Evolutionary conservation across 92 coral and sea anemone species (phyloP).

Genomic region (Pocillopora meandrina): DNA sequence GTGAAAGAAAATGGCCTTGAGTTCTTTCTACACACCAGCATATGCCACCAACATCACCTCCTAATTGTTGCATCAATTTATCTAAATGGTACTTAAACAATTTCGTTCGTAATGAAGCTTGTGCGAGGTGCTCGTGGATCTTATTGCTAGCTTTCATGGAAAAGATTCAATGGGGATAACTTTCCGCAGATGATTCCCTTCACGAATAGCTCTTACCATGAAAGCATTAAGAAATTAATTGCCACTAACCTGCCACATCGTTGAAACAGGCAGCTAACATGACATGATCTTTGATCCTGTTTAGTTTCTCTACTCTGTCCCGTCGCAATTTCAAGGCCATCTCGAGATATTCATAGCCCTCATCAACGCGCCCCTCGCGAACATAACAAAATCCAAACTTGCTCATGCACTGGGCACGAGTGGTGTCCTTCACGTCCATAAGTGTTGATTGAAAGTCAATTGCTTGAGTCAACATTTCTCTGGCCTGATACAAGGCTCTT

Average conservation of each 20-base stretch:
- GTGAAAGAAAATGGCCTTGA: no score
- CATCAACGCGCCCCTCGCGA: constrained; percentile 14
- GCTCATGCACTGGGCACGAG: constrained; percentile 45
- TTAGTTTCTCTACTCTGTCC: not conserved
- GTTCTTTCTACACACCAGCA: no score
- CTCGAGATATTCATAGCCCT: constrained; percentile 34
- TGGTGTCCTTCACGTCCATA: not conserved
- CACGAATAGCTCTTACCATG: not conserved
- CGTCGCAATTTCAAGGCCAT: constrained; percentile 27
- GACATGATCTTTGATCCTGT: constrained; percentile 17
- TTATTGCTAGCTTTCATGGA: no score
- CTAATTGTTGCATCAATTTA: no score
- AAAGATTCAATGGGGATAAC: no score
- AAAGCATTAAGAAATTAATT: not conserved
- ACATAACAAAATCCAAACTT: constrained; percentile 57
- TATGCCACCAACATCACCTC: no score
- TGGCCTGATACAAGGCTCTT: constrained; percentile 36
- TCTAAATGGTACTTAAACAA: no score
- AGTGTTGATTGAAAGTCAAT: not conserved
- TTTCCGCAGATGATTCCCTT: no score
- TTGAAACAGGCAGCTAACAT: constrained; percentile 59
- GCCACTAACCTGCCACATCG: constrained; percentile 63
- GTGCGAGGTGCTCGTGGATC: no score
- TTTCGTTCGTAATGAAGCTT: no score
- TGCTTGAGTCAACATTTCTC: constrained; percentile 24